These are phyloP conservation scores for Dendrolimus kikuchii DNA, from an alignment of 1,140 invertebrate genomes.

Conservation along the genomic window DNA sequence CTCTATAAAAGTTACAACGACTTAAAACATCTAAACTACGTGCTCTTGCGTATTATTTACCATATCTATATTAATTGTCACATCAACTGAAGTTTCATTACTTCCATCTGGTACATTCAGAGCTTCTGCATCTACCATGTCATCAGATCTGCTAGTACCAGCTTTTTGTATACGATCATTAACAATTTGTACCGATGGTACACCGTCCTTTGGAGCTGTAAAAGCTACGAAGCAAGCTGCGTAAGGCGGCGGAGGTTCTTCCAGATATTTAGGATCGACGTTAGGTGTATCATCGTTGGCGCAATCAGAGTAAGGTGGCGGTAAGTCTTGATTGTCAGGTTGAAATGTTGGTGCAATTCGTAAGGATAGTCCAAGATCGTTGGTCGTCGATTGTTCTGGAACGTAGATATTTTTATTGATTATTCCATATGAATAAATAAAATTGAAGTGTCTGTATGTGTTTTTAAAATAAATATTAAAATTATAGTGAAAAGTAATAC, in stretches of 20 bases:
- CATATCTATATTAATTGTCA: background rate
- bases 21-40: no score
- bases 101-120: background rate
- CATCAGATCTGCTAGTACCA: background rate
- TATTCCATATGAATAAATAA: no score
- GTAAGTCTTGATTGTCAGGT: constrained; percentile 18
- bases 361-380: background rate
- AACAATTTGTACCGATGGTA: constrained; percentile 26
- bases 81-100: background rate
- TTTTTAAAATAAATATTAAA: no score
- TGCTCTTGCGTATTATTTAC: background rate
- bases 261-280: constrained; percentile 10
- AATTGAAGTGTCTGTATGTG: no score
- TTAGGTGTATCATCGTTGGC: constrained; percentile 4
- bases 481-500: no score
- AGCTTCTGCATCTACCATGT: background rate
- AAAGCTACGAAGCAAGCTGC: constrained; percentile 43
- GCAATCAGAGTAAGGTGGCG: constrained; percentile 44
- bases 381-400: no score
- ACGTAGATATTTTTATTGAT: no score
- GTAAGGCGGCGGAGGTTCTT: constrained; percentile 46
- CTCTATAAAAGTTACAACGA: no score
- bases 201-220: constrained; percentile 28
- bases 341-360: background rate
- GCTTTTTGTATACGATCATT: background rate